Base-by-base conservation (phyloP, 2,888 invertebrate species). In the Clunio marinus region DNA sequence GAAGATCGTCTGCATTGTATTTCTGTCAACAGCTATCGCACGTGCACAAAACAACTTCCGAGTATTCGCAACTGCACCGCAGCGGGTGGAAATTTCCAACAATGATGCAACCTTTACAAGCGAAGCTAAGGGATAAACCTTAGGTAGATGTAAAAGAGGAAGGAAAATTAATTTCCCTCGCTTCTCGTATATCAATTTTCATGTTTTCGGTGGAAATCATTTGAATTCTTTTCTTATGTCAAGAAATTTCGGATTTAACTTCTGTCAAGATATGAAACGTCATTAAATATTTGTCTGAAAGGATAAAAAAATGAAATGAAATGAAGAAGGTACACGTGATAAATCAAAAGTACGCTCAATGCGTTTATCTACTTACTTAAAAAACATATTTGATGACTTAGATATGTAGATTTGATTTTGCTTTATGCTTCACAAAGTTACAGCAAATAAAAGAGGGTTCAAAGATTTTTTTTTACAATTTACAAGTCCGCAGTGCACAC, bases 31-130 rank as follows among this genome's bases (percentile, higher is more conserved):
- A 27, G 66, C 25, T 13, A 22, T n/a, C 28, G 51, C 66, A 66
- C 66, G 66, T 66, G 66, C 66, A 15, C 24, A 32, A 65, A 66
- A 55, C 66, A 55, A 66, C 66, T 66, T 66, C 66, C 66, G 66
- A 55, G 55, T n/a, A 28, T 62, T 55, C 57, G 45, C 25, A 57
- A 7, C 57, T 2, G 27, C 57, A 57, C 28, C 27, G 46, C 66
- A 66, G 66, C 55, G 55, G 55, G 66, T 55, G 27, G 66, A 28
- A 35, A 66, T 2, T 10, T 45, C 51, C 20, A 32, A 65, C 45
- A 46, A 46, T 41, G 46, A 10, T 45, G 20, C 51, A 51, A 51
- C 51, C 22, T 22, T 51, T 22, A 10, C 10, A 41, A 41, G 32
- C 32, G 32, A 32, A 32, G 32, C 10, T 10, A 8, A 15, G 4